Base-by-base conservation (phyloP, 2,888 invertebrate genomes). In the Barypeithes pellucidus region DNA sequence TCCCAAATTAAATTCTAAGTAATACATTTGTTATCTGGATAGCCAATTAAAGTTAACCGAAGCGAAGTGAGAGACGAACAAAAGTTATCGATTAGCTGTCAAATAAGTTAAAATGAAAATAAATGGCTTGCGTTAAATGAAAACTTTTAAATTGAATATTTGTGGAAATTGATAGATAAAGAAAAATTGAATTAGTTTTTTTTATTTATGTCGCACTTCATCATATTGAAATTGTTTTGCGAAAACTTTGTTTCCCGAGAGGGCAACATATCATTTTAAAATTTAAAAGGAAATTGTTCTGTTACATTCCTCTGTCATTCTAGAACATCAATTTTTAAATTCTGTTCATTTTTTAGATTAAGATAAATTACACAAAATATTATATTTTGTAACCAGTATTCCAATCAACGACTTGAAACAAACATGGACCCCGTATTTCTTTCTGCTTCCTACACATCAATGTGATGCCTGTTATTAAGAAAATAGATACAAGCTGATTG, bases 21-120 rank as follows among this genome's bases (percentile, higher is more conserved):
- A 76, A 61, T 78, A 72, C 79, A 79, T 79, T 80, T 77, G 78
- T 79, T 76, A 69, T 71, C 73, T 66, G 33, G 76, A 65, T 60
- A 68, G 61, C 60, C 69, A 70, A 73, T 73, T 73, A 73, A 69
- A 73, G 50, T 66, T 66, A 59, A 73, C 63, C 69, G 69, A 66
- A 65, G 59, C 69, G 59, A 68, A 63, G 63, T 54, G 63, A 54
- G 50, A 57, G 63, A 47, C 54, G 60, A 66, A 67, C 65, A 60
- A 47, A 69, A 43, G 12, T 5, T 65, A 73, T 73, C 20, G 73
- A 73, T 73, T 73, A 65, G 41, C 29, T 69, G 69, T 73, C 73
- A 73, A 69, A 69, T 43, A 59, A 61, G 43, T 54, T 65, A 70
- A 70, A 74, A 67, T 66, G 74, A 61, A 65, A 70, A 74, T 70